A percentile compares a stretch with the other conserved stretches of the same genome.
Evolutionary conservation across 2,888 invertebrate genomes (phyloP).

Genomic region (Cordilura impudica): DNA sequence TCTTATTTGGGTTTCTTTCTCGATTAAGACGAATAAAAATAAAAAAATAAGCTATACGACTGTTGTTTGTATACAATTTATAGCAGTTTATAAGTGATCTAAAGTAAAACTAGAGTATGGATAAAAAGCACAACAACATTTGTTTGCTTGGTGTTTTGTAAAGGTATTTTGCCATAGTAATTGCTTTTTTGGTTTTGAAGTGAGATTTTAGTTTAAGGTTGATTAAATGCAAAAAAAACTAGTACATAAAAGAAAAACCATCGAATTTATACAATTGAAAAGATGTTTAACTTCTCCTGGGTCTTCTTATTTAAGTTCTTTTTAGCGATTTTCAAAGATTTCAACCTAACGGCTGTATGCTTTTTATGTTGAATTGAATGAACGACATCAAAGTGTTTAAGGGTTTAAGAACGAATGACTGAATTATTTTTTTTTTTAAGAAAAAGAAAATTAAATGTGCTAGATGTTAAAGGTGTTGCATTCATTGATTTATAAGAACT

Average conservation of each 20-base stretch:
- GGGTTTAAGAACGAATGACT: conserved; percentile 18
- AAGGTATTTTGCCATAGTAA: conserved; percentile 29
- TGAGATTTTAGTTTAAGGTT: conserved; percentile 46
- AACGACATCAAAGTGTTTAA: conserved; percentile 20
- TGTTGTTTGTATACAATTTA: conserved; percentile 20
- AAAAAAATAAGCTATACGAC: not conserved
- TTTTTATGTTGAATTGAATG: conserved; percentile 12
- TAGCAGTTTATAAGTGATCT: conserved; percentile 12
- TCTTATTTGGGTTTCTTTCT: conserved; percentile 10
- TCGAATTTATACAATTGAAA: not conserved
- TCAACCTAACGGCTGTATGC: not conserved
- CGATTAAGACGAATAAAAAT: not conserved
- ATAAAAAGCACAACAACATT: conserved; percentile 14
- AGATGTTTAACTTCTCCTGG: not conserved
- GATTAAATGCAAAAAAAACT: conserved; percentile 21
- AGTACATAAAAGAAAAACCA: not conserved
- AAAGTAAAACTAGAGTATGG: not conserved
- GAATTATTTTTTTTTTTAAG: conserved; percentile 31
- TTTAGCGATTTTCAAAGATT: not conserved
- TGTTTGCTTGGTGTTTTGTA: conserved; percentile 27
- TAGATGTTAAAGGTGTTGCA: no score
- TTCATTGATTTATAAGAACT: no score
- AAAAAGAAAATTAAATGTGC: no score
- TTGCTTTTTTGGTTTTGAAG: conserved; percentile 40
- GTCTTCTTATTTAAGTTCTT: not conserved